Evolutionary conservation across 1,140 invertebrate genomes (phyloP), one percentile per base, ranked within the genome.

Genomic region (Tetranychus urticae): DNA sequence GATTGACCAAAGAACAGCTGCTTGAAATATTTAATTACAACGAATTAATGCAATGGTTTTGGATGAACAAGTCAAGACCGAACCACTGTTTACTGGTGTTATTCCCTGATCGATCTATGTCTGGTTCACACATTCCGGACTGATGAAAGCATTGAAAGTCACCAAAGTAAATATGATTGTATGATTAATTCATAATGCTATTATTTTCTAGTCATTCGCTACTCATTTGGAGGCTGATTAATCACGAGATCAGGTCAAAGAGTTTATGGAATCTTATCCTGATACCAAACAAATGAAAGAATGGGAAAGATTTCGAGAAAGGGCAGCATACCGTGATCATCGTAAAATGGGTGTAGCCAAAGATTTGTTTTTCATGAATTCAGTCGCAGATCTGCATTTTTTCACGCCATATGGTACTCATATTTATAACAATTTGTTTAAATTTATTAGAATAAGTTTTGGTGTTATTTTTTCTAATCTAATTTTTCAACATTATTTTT

Each of bases 331-430:
- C 56, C 56, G 63, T 48, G 64, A 65, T 35, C 64, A 65, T 48
- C 14, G 64, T 33, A 61, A 59, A 42, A 37, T 65, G 31, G 62
- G 72, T 50, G 68, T 84, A 77, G 92, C 99, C 67, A 96, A 99
- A 78, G 91, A 98, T 72, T 72, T 99, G 13, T 99, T 88, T 75
- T 98, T 99, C 75, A 99, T 99, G 78, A n/a, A n/a, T n/a, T n/a
- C n/a, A n/a, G n/a, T n/a, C n/a, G n/a, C n/a, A n/a, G n/a, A n/a
- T n/a, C n/a, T n/a, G n/a, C 89, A 99, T 72, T 99, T 99, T 75
- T 99, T 98, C 75, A 82, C 91, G 69, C 93, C 94, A 0, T 81
- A 85, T 34, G 96, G 96, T 13, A 88, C 94, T 0, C 82, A 92
- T 70, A 97, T 99, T 66, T 99, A 99, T 73, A 98, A 97, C 69